Percentiles rank a stretch among this genome's conserved stretches.
Evolutionary conservation across 2,113 vertebrate species (phyloP).

Genomic region (Polyodon spathula): DNA sequence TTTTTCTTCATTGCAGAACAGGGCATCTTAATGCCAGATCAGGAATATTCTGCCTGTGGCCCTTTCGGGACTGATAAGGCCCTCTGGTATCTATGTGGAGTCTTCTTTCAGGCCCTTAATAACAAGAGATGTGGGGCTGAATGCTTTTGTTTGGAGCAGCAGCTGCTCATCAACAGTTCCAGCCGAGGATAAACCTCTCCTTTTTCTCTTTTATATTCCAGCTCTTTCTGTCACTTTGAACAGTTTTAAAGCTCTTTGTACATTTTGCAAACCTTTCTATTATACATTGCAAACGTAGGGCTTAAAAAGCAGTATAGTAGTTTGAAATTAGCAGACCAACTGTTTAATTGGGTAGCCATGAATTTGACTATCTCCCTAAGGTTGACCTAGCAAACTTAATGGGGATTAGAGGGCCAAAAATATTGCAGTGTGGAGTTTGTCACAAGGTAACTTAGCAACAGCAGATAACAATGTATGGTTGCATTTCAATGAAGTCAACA

Average conservation of each 20-base stretch:
- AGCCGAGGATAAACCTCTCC: constrained; percentile 8
- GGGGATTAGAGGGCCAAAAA: too few relatives aligned
- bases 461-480: too few relatives aligned
- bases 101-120: constrained; percentile 11
- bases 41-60: constrained; percentile 15
- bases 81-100: constrained; percentile 5
- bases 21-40: constrained; percentile 16
- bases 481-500: too few relatives aligned
- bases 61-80: constrained; percentile 15
- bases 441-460: too few relatives aligned
- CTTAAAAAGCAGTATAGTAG: not conserved
- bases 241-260: constrained; percentile 11
- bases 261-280: constrained; percentile 7
- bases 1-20: not conserved
- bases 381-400: not conserved
- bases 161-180: constrained; percentile 14
- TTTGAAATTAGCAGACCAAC: not conserved
- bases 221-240: constrained; percentile 12
- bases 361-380: not conserved
- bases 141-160: constrained; percentile 6
- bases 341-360: not conserved
- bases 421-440: too few relatives aligned
- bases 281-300: not conserved
- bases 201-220: constrained; percentile 4
- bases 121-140: constrained; percentile 11